Evolutionary conservation across 2,888 invertebrate species (phyloP).

Genomic region (Gortyna flavago): DNA sequence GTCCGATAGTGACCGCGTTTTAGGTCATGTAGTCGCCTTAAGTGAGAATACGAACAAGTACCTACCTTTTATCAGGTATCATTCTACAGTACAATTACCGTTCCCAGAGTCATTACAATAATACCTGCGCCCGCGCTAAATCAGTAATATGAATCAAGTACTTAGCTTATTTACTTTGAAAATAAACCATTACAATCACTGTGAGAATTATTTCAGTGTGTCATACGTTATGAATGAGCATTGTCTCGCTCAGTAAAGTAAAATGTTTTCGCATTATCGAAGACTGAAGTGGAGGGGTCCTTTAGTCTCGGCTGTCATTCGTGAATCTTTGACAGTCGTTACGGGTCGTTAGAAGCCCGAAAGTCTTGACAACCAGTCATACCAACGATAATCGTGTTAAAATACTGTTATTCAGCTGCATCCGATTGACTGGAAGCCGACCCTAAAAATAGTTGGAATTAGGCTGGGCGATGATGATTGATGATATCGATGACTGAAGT

Average conservation of each 20-base stretch:
- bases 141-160: slow-evolving; percentile 42
- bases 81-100: slow-evolving; percentile 19
- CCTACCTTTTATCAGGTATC: neutral
- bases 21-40: too few relatives aligned
- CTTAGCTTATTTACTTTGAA: slow-evolving; percentile 16
- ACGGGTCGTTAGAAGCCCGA: neutral
- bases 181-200: slow-evolving; percentile 28
- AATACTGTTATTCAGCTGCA: neutral
- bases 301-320: neutral
- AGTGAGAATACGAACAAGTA: neutral
- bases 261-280: slow-evolving; percentile 17
- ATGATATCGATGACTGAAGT: slow-evolving; percentile 19
- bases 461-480: neutral
- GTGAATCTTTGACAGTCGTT: neutral
- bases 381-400: neutral
- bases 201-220: slow-evolving; percentile 23
- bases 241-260: slow-evolving; percentile 17
- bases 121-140: slow-evolving; percentile 3
- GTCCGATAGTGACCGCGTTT: too few relatives aligned
- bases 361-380: neutral
- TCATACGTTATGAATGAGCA: slow-evolving; percentile 30
- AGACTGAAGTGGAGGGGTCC: slow-evolving; percentile 5
- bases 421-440: neutral
- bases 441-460: neutral
- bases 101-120: slow-evolving; percentile 9